Evolutionary conservation across 2,888 invertebrate genomes (phyloP).

Genomic region (Ellobium chinense): DNA sequence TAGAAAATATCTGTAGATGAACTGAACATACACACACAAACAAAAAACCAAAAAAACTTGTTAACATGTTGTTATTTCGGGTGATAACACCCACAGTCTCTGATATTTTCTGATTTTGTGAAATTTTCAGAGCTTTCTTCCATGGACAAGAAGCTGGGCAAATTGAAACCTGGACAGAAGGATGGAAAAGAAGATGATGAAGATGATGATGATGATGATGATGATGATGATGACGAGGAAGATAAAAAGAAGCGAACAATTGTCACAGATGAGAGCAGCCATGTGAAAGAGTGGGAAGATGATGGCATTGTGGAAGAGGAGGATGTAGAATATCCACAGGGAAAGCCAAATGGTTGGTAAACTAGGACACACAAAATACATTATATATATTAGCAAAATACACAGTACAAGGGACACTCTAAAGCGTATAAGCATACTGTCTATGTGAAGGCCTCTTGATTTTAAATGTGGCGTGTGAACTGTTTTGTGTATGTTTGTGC

Average conservation of each 20-base stretch:
- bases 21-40: not conserved
- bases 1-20: too few species aligned
- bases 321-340: too few species aligned
- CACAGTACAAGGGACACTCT: too few species aligned
- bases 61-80: not conserved
- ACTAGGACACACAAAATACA: too few species aligned
- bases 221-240: not conserved
- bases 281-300: not conserved
- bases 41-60: not conserved
- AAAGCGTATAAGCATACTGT: too few species aligned
- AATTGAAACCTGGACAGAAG: constrained; percentile 29
- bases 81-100: too few species aligned
- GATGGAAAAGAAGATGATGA: not conserved
- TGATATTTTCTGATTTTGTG: not conserved
- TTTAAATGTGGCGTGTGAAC: too few species aligned
- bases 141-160: constrained; percentile 31
- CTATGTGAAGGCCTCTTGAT: too few species aligned
- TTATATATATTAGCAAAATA: too few species aligned
- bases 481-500: too few species aligned
- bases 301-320: not conserved
- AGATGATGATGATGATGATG: not conserved
- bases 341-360: too few species aligned
- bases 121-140: constrained; percentile 20
- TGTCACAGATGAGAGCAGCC: not conserved
- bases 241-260: too few species aligned